phyloP scores from a whole-genome alignment of 2,113 vertebrate species.

The Thamnophis sirtalis region DNA sequence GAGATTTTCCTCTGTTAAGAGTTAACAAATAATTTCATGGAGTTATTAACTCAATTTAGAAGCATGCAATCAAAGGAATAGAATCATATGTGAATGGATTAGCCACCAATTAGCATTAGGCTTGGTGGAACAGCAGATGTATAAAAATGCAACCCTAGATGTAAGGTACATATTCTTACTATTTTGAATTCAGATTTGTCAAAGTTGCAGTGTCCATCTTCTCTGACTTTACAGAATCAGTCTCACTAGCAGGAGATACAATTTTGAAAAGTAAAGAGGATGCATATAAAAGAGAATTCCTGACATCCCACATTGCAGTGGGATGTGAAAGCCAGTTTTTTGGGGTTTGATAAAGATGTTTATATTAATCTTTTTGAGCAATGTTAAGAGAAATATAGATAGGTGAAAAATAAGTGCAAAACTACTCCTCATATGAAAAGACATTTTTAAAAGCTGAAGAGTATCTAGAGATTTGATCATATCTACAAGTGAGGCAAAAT shows the following conservation, averaged over 20 bases:
- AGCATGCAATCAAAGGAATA: background rate
- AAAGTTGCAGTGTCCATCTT: conserved; percentile 7
- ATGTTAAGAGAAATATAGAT: background rate
- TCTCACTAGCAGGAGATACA: background rate
- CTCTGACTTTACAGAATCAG: background rate
- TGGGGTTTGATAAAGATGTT: background rate
- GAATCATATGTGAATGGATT: background rate
- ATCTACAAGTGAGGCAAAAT: background rate
- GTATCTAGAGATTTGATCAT: background rate
- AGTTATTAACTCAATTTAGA: background rate
- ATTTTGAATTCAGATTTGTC: background rate
- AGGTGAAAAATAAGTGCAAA: background rate
- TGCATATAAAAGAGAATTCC: background rate
- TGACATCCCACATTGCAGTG: background rate
- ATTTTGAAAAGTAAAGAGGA: background rate
- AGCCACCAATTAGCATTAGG: background rate
- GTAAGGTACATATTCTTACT: background rate
- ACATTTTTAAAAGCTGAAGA: background rate
- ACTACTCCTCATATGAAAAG: background rate
- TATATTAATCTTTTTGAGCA: background rate
- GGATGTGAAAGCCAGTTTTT: background rate
- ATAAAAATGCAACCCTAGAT: background rate
- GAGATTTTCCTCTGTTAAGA: background rate
- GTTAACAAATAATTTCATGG: background rate
- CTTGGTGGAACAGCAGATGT: background rate